Evolutionary conservation across 2,113 vertebrate species (phyloP).

Genomic region (Heterotilapia buettikoferi): DNA sequence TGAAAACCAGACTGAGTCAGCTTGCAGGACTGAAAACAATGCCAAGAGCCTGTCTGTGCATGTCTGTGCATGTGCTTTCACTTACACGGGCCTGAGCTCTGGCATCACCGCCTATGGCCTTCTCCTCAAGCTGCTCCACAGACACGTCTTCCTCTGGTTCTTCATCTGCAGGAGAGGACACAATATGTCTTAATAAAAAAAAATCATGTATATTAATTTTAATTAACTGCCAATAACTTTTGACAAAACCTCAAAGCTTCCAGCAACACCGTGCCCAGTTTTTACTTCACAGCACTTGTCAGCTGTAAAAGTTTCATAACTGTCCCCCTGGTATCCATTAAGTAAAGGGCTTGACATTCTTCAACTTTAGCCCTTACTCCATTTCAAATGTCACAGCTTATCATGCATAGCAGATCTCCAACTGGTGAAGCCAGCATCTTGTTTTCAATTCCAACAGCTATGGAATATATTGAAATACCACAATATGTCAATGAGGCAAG

Average conservation of each 20-base stretch:
- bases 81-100: slow-evolving; percentile 85
- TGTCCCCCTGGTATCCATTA: neutral
- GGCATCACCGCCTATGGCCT: slow-evolving; percentile 82
- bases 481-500: neutral
- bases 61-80: neutral
- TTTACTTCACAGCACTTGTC: neutral
- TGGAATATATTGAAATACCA: neutral
- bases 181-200: neutral
- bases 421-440: neutral
- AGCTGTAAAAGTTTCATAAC: neutral
- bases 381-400: neutral
- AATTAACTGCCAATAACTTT: neutral
- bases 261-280: neutral
- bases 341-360: neutral
- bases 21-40: slow-evolving; percentile 29
- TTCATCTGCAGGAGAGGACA: slow-evolving; percentile 59
- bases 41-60: neutral
- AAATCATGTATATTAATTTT: neutral
- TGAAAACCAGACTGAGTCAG: slow-evolving; percentile 16
- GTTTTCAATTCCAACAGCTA: neutral
- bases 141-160: slow-evolving; percentile 68
- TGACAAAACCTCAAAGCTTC: neutral
- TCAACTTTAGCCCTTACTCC: neutral
- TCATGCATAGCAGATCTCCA: neutral
- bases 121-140: slow-evolving; percentile 81